A percentile compares a stretch with the other conserved stretches of the same genome.
These are phyloP conservation scores for Neolamprologus tretocephalus DNA, from an alignment of 2,113 vertebrate genomes.

Conservation along the genomic window DNA sequence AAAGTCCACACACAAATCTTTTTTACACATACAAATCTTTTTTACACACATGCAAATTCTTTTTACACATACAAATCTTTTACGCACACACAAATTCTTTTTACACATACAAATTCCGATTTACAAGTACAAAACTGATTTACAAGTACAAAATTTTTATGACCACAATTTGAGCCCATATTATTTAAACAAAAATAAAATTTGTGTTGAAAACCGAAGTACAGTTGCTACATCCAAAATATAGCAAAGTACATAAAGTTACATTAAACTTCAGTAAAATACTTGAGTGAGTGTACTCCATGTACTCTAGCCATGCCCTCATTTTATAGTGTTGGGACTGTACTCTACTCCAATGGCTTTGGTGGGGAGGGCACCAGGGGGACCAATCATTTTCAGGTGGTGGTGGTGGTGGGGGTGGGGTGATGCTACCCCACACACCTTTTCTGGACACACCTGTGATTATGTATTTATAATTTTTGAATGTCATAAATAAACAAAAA, in stretches of 20 bases:
- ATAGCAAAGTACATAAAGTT: background rate
- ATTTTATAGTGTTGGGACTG: background rate
- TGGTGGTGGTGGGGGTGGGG: background rate
- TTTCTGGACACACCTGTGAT: background rate
- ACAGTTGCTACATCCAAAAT: background rate
- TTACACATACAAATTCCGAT: background rate
- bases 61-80: background rate
- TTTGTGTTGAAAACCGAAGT: background rate
- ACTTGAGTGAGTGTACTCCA: background rate
- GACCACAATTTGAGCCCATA: background rate
- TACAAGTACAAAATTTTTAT: background rate
- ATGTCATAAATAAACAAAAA: background rate
- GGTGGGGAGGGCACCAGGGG: background rate
- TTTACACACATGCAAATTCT: rapidly evolving
- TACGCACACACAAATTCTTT: background rate
- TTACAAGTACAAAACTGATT: too few relatives aligned
- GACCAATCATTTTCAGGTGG: background rate
- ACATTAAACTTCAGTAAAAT: background rate
- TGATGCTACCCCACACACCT: background rate
- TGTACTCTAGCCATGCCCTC: background rate
- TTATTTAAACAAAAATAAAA: background rate
- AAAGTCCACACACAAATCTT: background rate
- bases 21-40: background rate
- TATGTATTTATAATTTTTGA: background rate
- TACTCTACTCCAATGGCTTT: background rate